phyloP scores from a whole-genome alignment of 1,140 invertebrate genomes.

The Drosophila seguyi region DNA sequence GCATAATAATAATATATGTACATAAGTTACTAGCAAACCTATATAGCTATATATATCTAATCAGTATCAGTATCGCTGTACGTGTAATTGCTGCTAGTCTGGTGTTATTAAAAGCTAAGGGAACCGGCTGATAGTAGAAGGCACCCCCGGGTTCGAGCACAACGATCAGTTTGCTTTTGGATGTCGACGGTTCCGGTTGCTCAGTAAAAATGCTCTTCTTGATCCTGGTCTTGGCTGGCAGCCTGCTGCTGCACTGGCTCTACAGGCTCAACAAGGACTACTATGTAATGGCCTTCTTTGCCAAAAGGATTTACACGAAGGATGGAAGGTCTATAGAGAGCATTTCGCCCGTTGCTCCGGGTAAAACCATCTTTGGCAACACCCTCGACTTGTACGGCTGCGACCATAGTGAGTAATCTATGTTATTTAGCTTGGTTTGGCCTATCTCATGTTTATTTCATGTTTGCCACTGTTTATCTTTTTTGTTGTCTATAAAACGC shows the following conservation, averaged over 20 bases:
- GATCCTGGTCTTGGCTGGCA: conserved; percentile 22
- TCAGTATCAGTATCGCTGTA: background rate
- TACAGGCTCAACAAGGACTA: conserved; percentile 57
- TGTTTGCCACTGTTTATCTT: background rate
- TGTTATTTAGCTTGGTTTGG: background rate
- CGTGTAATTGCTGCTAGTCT: background rate
- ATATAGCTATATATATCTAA: conserved; percentile 20
- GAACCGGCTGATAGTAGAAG: conserved; percentile 24
- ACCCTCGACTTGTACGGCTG: conserved; percentile 51
- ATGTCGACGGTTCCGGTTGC: background rate
- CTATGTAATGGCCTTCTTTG: conserved; percentile 52
- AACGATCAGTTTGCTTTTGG: conserved; percentile 1
- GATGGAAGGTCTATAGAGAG: conserved; percentile 49
- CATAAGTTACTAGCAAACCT: background rate
- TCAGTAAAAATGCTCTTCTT: conserved; percentile 12
- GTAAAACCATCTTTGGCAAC: conserved; percentile 55
- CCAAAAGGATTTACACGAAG: conserved; percentile 34
- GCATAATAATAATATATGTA: background rate
- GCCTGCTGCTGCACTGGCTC: conserved; percentile 49
- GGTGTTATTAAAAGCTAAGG: background rate
- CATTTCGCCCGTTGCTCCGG: conserved; percentile 43
- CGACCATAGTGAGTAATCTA: conserved; percentile 47
- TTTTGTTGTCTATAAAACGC: background rate
- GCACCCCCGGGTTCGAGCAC: background rate
- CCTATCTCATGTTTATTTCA: background rate